Evolutionary conservation across 2,113 vertebrate species (phyloP), one percentile per base, ranked within the genome.

Genomic region (Delphinus delphis): DNA sequence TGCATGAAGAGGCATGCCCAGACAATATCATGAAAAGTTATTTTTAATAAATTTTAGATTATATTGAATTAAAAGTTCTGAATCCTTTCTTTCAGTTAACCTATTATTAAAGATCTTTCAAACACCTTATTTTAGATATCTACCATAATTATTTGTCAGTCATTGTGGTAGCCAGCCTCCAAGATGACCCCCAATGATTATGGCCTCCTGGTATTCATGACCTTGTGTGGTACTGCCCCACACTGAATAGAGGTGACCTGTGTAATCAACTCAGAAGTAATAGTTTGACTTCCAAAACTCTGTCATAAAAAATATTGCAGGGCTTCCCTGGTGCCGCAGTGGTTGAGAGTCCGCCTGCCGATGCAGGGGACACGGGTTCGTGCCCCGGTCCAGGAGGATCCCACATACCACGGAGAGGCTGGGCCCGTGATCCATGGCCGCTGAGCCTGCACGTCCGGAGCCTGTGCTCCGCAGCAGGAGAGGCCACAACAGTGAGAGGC

Each of bases 51-150:
- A 7, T 92, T 82, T 77, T 81, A 58, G 28, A 53, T 79, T 76
- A 79, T 47, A 65, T 18, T n/a, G 12, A 58, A 76, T 68, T 55
- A 82, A 74, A 65, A 53, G 13, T 87, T 85, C 76, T 82, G 44
- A 90, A n/a, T 68, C 9, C 47, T 94, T 95, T 77, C 60, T 95
- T 77, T 82, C 44, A 71, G 44, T 50, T 60, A 81, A n/a, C 23
- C 13, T 65, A 25, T 76, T 58, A 76, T 76, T 76, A 76, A 93
- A 90, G n/a, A 47, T 28, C 44, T 79, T 93, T 55, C 62, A 80
- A 88, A 93, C 38, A 93, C 55, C 60, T 80, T 68, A 85, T 82
- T 90, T 86, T 70, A 70, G 53, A 50, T 85, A 36, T 38, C 36
- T 92, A 33, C 38, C 79, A 36, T 85, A 70, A 81, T 50, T 95